Evolutionary conservation across 2,888 invertebrate genomes (phyloP).

Genomic region (Lasioglossum pauxillum): DNA sequence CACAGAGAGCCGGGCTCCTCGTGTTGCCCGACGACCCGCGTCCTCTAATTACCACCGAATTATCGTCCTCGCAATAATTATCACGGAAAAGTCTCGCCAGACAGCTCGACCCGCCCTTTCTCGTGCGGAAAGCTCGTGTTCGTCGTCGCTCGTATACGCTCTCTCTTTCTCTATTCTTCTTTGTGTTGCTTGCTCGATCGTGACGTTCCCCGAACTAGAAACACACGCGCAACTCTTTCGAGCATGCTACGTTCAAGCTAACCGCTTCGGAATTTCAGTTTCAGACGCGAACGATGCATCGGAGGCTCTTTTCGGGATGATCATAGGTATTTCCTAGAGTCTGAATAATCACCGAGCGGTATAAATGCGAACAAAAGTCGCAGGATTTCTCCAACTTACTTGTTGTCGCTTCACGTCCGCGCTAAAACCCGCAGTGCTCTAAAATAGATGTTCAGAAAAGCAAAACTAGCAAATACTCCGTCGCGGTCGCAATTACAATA

Average conservation of each 20-base stretch:
- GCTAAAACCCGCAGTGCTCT: not conserved
- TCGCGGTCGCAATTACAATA: conserved; percentile 41
- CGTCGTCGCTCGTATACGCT: not conserved
- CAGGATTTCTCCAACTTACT: not conserved
- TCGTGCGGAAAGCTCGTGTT: not conserved
- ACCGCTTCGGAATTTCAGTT: not conserved
- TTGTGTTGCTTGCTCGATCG: not conserved
- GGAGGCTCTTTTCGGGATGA: not conserved
- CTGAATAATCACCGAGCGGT: not conserved
- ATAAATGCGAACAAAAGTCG: not conserved
- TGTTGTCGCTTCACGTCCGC: not conserved
- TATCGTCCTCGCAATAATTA: conserved; percentile 16
- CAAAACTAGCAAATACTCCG: not conserved
- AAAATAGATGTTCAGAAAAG: not conserved
- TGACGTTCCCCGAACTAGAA: not conserved
- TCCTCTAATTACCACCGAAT: conserved; percentile 40
- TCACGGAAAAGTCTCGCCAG: conserved; percentile 1
- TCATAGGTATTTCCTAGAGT: conserved; percentile 7
- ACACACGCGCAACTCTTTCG: not conserved
- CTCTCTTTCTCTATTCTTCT: not conserved
- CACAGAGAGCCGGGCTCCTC: not conserved
- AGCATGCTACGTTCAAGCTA: not conserved
- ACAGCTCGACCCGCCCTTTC: conserved; percentile 24
- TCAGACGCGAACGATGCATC: not conserved
- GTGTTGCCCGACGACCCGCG: conserved; percentile 18